Evolutionary conservation across 2,113 vertebrate genomes (phyloP), one percentile per base, ranked within the genome.

Genomic region (Propithecus coquereli): DNA sequence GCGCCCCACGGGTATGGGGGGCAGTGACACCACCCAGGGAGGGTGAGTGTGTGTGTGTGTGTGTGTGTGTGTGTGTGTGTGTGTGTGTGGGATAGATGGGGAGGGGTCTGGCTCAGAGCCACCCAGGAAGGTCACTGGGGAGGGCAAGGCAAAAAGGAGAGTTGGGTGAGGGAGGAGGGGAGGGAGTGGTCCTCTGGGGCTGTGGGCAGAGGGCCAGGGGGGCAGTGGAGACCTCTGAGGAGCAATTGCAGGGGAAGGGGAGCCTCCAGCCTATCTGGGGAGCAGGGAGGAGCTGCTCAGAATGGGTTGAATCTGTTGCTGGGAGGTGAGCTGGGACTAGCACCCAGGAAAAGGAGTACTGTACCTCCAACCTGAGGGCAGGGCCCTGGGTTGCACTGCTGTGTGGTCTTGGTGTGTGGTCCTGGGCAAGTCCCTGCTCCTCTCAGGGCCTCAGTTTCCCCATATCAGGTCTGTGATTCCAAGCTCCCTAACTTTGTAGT

Each of bases 361-460:
- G 37, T 37, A 71, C 30, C 57, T 37, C 20, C 9, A 1, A 3
- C 30, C 40, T 66, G 10, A n/a, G 32, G 79, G 22, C 12, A 25
- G 70, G 47, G 34, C 22, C 23, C 18, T 23, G 52, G 32, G 32
- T 22, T 92, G 32, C 34, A 12, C 27, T 20, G 61, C n/a, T 50
- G 30, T 54, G 47, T 90, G 32, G 32, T 9, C 63, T 47, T 70
- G 68, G 43, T n/a, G 14, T 87, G 63, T 65, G 77, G 37, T 16
- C 32, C 10, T 8, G n/a, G 50, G 47, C 30, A 16, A 16, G 45
- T 70, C 20, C 34, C 40, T 84, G 37, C 22, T 47, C 47, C 52
- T 27, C 37, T 88, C 20, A 10, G 45, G 57, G 47, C 83, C 40
- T 84, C 70, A 6, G n/a, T 93, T 90, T 93, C 57, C 52, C 43